Conservation (phyloP, 1,140 invertebrate genomes). For the Megathymus violae region DNA sequence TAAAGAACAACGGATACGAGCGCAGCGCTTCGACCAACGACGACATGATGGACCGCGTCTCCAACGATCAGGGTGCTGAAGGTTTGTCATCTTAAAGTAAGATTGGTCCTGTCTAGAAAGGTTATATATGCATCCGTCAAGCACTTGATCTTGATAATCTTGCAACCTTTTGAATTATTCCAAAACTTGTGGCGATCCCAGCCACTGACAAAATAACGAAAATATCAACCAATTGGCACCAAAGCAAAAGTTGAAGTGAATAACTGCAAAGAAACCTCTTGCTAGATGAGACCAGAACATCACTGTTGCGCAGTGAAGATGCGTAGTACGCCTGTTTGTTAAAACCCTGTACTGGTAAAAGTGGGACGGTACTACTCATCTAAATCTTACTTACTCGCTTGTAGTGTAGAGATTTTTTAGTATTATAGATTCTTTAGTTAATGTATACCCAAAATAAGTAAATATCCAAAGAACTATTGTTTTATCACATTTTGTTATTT, state of each 20-base stretch:
- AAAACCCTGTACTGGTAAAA: background rate
- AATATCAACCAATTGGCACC: background rate
- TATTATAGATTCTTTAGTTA: no score
- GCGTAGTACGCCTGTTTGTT: slow-evolving; percentile 9
- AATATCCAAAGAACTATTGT: no score
- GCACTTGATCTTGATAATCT: background rate
- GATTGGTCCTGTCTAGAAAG: slow-evolving; percentile 29
- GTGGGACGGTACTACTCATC: slow-evolving; percentile 21
- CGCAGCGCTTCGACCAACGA: slow-evolving; percentile 69
- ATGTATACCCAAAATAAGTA: no score
- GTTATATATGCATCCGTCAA: background rate
- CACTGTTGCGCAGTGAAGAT: slow-evolving; percentile 24
- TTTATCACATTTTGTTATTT: no score
- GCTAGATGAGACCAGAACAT: slow-evolving; percentile 19
- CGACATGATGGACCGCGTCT: slow-evolving; percentile 73
- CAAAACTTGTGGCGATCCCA: background rate
- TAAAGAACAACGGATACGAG: slow-evolving; percentile 80
- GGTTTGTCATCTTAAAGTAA: slow-evolving; percentile 50
- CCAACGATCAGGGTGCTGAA: slow-evolving; percentile 81
- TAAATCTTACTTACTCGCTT: slow-evolving; percentile 27
- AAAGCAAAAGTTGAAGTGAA: background rate
- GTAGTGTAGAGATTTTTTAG: slow-evolving; percentile 11
- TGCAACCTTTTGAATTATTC: background rate
- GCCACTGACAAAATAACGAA: background rate
- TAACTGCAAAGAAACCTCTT: no score